Percentiles rank a stretch among this genome's conserved stretches.
Conservation (phyloP, 2,888 invertebrate species). For the Steinernema scapterisci region DNA sequence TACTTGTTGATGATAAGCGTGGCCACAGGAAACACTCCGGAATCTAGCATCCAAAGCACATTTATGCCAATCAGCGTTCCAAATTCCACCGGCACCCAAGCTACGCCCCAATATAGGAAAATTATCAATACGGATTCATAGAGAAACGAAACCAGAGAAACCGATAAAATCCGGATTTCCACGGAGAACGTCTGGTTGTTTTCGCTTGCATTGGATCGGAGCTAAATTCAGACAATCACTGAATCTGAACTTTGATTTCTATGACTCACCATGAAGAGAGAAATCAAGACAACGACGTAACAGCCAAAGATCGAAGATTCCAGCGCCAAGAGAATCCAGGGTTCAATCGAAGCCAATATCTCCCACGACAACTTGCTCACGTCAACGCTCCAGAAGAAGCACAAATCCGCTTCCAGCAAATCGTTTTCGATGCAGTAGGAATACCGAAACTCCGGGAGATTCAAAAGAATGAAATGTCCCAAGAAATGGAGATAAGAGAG, state of each 20-base stretch:
- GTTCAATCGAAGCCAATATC: not conserved
- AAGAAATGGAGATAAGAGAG: not conserved
- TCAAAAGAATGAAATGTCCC: not conserved
- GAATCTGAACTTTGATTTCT: not conserved
- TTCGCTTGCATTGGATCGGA: not conserved
- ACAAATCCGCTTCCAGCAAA: too few species aligned
- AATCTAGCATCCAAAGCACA: slow-evolving; percentile 1
- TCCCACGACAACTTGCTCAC: not conserved
- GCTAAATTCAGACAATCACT: not conserved
- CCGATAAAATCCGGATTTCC: not conserved
- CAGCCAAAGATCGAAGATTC: not conserved
- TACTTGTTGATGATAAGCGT: slow-evolving; percentile 13
- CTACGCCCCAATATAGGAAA: not conserved
- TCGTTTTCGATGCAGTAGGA: not conserved
- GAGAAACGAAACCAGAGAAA: not conserved
- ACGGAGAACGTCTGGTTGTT: not conserved
- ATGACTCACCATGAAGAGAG: not conserved
- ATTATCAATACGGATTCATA: not conserved
- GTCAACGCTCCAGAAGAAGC: too few species aligned
- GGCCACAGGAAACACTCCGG: not conserved
- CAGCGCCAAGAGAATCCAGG: not conserved
- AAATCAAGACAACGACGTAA: not conserved
- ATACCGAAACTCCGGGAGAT: not conserved
- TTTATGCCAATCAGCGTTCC: not conserved
- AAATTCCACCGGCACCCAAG: not conserved